These are phyloP conservation scores for Heterodera carotae DNA, from an alignment of 1,140 invertebrate genomes.

Conservation along the genomic window DNA sequence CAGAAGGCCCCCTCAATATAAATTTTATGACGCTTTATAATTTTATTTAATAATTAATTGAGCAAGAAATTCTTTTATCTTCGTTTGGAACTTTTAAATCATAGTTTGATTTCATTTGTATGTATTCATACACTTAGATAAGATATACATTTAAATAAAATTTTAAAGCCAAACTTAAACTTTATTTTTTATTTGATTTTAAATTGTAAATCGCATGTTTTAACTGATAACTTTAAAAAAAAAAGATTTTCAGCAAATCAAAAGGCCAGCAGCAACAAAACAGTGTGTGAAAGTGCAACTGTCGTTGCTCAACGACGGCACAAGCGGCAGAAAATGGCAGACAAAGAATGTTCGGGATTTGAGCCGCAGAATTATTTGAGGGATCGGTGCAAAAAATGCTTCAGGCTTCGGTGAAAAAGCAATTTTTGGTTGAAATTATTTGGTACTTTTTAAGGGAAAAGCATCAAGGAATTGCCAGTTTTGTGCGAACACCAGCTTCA, in stretches of 20 bases:
- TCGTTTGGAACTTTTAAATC: too few species aligned
- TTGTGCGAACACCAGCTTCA: background rate
- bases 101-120: too few species aligned
- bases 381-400: constrained; percentile 61
- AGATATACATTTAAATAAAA: background rate
- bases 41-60: too few species aligned
- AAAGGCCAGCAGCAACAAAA: background rate
- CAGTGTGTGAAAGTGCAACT: background rate
- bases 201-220: too few species aligned
- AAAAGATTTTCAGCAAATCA: constrained; percentile 1
- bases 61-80: too few species aligned
- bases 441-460: background rate
- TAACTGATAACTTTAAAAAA: background rate
- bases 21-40: too few species aligned
- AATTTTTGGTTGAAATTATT: background rate
- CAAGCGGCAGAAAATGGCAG: background rate
- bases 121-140: too few species aligned
- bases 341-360: constrained; percentile 53
- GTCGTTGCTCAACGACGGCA: background rate
- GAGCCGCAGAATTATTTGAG: constrained; percentile 64
- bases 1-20: too few species aligned
- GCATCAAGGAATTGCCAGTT: background rate
- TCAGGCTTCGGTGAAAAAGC: constrained; percentile 50
- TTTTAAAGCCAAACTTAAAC: too few species aligned
- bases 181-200: too few species aligned